Conservation (phyloP, 2,113 vertebrate genomes). For the Oreochromis niloticus region DNA sequence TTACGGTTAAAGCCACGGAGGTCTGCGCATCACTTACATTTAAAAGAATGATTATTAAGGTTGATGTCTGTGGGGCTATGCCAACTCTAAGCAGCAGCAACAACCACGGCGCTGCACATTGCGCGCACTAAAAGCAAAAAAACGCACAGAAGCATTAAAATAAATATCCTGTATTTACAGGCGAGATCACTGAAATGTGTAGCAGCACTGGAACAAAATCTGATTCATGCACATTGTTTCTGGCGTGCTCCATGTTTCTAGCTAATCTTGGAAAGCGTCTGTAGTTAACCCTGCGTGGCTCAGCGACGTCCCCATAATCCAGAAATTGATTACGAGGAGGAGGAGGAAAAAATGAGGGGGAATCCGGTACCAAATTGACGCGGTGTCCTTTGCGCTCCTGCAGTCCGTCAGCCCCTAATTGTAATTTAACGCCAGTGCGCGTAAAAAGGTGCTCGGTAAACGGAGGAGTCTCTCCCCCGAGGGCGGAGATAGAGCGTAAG, state of each 20-base stretch:
- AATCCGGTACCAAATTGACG: not conserved
- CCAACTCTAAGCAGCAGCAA: conserved; percentile 16
- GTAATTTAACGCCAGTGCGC: conserved; percentile 1
- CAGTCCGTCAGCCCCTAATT: conserved; percentile 27
- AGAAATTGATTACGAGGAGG: not conserved
- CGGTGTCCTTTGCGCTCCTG: not conserved
- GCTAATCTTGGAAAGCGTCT: conserved; percentile 24
- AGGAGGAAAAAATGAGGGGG: not conserved
- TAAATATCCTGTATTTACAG: conserved; percentile 16
- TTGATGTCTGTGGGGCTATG: conserved; percentile 7
- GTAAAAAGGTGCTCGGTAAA: conserved; percentile 22
- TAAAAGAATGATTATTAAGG: not conserved
- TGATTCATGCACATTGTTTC: not conserved
- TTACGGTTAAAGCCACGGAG: not conserved
- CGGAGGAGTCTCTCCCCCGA: conserved; percentile 43
- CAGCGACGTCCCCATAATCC: conserved; percentile 41
- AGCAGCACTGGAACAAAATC: not conserved
- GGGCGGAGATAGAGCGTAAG: conserved; percentile 59
- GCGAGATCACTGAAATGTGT: not conserved
- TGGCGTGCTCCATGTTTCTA: not conserved
- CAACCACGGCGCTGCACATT: not conserved
- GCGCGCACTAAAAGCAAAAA: conserved; percentile 6
- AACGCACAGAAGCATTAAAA: not conserved
- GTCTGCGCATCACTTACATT: not conserved
- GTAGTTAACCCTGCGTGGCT: conserved; percentile 13